These are phyloP conservation scores for Pteronura brasiliensis DNA, from an alignment of 2,113 vertebrate species.

Conservation along the genomic window DNA sequence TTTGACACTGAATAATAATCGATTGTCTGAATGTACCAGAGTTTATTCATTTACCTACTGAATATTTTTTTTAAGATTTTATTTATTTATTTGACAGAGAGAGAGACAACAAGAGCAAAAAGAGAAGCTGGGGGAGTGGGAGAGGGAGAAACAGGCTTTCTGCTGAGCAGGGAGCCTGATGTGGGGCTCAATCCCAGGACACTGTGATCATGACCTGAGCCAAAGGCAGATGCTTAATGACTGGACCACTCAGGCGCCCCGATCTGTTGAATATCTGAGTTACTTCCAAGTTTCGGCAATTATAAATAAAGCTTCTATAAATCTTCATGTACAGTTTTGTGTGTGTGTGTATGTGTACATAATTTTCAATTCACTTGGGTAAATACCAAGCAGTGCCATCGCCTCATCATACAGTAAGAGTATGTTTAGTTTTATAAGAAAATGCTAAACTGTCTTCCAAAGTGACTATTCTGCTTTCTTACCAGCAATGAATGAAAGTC, in stretches of 20 bases:
- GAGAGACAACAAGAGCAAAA: too few species aligned
- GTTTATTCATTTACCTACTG: slow-evolving; percentile 11
- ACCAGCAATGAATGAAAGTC: background rate
- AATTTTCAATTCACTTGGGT: background rate
- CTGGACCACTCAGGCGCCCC: too few species aligned
- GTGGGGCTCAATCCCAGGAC: too few species aligned
- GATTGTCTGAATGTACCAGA: background rate
- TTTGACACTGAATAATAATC: slow-evolving; percentile 32
- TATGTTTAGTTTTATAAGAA: background rate
- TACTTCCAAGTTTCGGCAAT: background rate
- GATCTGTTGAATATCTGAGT: background rate
- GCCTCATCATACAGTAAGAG: background rate
- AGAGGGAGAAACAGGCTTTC: too few species aligned
- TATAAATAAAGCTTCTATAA: slow-evolving; percentile 28
- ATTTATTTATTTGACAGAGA: too few species aligned
- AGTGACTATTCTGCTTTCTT: background rate
- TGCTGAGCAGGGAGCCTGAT: rapidly evolving
- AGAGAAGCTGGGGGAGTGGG: too few species aligned
- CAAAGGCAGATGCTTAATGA: too few species aligned
- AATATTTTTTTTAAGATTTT: background rate
- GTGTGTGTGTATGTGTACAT: background rate
- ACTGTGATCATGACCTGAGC: too few species aligned
- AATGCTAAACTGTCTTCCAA: background rate
- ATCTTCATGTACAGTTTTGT: background rate
- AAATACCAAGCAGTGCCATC: background rate